Evolutionary conservation across 2,888 invertebrate genomes (phyloP).

Genomic region (Portevinia maculata): DNA sequence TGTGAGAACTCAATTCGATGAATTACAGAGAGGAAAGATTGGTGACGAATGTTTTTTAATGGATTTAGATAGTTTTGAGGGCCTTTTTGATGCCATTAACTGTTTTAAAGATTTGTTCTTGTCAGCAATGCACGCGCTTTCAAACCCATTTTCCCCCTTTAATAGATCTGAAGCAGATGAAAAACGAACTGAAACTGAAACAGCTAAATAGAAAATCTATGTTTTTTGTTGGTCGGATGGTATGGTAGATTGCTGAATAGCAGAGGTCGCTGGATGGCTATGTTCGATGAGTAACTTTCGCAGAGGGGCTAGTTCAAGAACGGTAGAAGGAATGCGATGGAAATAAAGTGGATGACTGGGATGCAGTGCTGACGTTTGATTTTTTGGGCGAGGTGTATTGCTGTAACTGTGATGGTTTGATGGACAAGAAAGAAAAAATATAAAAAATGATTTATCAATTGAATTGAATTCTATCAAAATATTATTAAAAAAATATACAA

Average conservation of each 20-base stretch:
- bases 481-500: no score
- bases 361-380: no score
- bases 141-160: slow-evolving; percentile 69
- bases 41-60: slow-evolving; percentile 33
- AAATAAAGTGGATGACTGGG: slow-evolving; percentile 22
- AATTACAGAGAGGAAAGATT: slow-evolving; percentile 47
- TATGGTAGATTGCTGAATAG: slow-evolving; percentile 54
- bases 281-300: slow-evolving; percentile 29
- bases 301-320: not conserved
- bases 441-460: no score
- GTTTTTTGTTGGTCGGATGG: slow-evolving; percentile 50
- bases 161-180: slow-evolving; percentile 71
- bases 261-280: slow-evolving; percentile 50
- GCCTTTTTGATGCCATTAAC: slow-evolving; percentile 32
- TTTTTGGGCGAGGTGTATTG: no score
- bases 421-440: no score
- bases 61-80: slow-evolving; percentile 10
- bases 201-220: slow-evolving; percentile 68
- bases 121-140: slow-evolving; percentile 71
- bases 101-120: slow-evolving; percentile 49
- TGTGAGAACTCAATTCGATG: slow-evolving; percentile 7
- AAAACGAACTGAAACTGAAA: slow-evolving; percentile 74
- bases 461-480: no score
- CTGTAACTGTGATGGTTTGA: no score
- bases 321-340: not conserved